A percentile compares a stretch with the other conserved stretches of the same genome.
Evolutionary conservation across 2,797 vertebrate species (phyloP).

Genomic region (Arvicola amphibius): DNA sequence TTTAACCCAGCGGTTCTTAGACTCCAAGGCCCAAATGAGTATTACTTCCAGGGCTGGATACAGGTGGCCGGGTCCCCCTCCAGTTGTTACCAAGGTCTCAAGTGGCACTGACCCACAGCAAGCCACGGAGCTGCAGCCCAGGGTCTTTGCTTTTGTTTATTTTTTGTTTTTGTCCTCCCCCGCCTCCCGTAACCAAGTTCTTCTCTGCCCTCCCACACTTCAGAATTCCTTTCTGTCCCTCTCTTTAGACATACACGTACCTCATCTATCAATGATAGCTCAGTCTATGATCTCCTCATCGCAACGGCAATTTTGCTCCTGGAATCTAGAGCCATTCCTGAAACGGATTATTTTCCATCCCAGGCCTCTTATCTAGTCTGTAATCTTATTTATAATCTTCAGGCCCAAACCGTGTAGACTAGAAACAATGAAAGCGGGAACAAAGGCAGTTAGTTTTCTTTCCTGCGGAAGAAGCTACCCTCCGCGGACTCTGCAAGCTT

Average conservation of each 20-base stretch:
- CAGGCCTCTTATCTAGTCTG: constrained; percentile 15
- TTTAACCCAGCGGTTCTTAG: neutral
- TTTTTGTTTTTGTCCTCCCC: neutral
- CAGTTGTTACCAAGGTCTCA: neutral
- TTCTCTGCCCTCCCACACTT: neutral
- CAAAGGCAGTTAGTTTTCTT: constrained; percentile 18
- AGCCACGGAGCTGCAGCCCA: neutral
- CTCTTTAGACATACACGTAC: constrained; percentile 2
- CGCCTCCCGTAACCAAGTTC: neutral
- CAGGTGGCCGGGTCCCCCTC: neutral
- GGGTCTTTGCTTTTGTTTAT: neutral
- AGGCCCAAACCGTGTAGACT: neutral
- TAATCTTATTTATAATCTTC: constrained; percentile 48
- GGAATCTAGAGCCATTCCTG: constrained; percentile 6
- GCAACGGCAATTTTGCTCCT: neutral
- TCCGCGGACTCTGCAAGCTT: constrained; percentile 24
- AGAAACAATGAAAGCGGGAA: constrained; percentile 41
- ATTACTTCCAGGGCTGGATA: neutral
- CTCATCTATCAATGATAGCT: constrained; percentile 13
- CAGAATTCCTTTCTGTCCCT: constrained; percentile 36
- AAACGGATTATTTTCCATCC: constrained; percentile 23
- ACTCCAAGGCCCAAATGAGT: neutral
- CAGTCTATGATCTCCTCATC: constrained; percentile 10
- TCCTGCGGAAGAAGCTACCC: neutral
- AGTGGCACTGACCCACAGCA: too few species aligned